Evolutionary conservation across 2,113 vertebrate genomes (phyloP), one percentile per base, ranked within the genome.

Genomic region (Pholis gunnellus): DNA sequence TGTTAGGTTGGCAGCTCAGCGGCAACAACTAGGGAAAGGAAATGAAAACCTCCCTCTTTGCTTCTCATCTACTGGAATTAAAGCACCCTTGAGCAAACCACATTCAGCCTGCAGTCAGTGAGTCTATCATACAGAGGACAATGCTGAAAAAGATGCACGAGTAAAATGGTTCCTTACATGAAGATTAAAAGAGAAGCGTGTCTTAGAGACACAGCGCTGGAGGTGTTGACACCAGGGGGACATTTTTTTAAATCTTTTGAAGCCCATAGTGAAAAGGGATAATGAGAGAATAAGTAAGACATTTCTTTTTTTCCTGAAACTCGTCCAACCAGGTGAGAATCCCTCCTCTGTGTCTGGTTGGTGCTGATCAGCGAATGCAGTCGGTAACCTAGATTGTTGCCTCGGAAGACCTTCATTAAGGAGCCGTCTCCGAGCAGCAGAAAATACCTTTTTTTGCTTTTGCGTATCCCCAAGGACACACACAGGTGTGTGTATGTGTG

Each of bases 351-450:
- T 64, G 0, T 64, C 9, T 78, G 63, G 38, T 83, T 75, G 31
- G 40, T 10, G 1, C 71, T 84, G 82, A 90, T 76, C 72, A 91
- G 78, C 29, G 64, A 72, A 85, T 87, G 78, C 83, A 76, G 56
- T 72, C 13, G 40, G 22, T 72, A 88, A 89, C 88, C 86, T 48
- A 84, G 78, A 91, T 90, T 78, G 89, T 91, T 90, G 87, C 83
- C 83, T 22, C 78, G 86, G 87, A 72, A 81, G 61, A 84, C 79
- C 77, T 86, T 93, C 91, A 93, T 94, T 93, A 93, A 82, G 75
- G 61, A 50, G 61, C 52, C 9, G 50, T 69, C 74, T 69, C 75
- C 40, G 29, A 81, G 85, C 54, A 38, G 67, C 31, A 79, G 64
- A 83, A 83, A 83, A 90, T 79, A 75, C 71, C 27, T 78, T 71